These are phyloP conservation scores for Lagodon rhomboides DNA, from an alignment of 2,797 vertebrate genomes.

Conservation along the genomic window DNA sequence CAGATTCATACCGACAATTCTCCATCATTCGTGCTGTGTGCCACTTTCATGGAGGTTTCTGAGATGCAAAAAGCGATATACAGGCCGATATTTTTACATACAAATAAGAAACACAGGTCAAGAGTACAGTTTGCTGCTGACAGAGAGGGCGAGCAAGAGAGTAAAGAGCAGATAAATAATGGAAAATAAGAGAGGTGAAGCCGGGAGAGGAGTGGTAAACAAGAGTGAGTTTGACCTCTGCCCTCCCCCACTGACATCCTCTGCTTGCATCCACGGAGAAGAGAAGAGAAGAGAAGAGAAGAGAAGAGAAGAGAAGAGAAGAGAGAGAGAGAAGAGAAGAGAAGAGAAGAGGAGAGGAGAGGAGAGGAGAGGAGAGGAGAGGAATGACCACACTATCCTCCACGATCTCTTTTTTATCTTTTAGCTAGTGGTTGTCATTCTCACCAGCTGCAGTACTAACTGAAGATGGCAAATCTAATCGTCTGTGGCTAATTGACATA, in stretches of 20 bases:
- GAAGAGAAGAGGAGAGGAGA: no score
- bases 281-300: neutral
- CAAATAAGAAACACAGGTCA: neutral
- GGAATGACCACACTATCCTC: no score
- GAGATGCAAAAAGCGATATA: constrained; percentile 5
- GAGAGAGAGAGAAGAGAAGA: no score
- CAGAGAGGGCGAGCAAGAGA: neutral
- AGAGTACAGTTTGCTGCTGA: no score
- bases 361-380: no score
- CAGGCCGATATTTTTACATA: constrained; percentile 6
- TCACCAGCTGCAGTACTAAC: neutral
- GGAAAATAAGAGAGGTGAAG: constrained; percentile 7
- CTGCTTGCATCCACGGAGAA: neutral
- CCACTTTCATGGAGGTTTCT: constrained; percentile 23
- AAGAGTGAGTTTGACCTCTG: constrained; percentile 22
- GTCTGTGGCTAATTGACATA: constrained; percentile 1
- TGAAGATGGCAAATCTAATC: constrained; percentile 8
- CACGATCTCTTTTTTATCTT: no score
- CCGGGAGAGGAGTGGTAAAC: constrained; percentile 1
- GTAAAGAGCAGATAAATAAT: neutral
- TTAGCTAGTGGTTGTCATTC: neutral
- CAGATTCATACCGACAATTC: neutral
- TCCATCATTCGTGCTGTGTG: neutral
- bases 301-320: no score
- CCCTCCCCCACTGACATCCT: neutral